These are phyloP conservation scores for Halcyon malimbica DNA, from an alignment of 2,113 vertebrate genomes.

Conservation along the genomic window DNA sequence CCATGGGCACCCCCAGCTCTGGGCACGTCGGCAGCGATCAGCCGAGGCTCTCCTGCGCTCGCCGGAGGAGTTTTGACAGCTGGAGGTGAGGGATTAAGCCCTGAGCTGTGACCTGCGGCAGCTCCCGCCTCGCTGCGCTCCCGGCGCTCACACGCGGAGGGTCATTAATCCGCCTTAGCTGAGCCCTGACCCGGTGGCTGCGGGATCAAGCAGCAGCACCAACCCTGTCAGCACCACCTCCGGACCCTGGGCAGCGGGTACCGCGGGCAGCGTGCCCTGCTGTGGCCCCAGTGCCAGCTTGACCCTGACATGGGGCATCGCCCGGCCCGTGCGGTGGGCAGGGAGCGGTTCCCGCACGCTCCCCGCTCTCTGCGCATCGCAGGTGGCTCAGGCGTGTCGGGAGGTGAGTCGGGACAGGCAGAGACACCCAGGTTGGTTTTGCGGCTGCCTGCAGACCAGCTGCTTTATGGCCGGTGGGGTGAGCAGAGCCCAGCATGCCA, in stretches of 20 bases:
- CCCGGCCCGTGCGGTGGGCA: fast-evolving
- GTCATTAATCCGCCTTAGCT: slow-evolving; percentile 26
- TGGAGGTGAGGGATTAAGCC: slow-evolving; percentile 43
- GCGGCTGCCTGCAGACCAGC: background rate
- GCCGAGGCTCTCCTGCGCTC: background rate
- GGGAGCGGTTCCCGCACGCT: fast-evolving
- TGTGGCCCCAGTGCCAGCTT: fast-evolving
- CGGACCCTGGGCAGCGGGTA: fast-evolving
- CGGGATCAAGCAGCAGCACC: background rate
- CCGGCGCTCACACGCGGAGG: background rate
- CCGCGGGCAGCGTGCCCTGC: background rate
- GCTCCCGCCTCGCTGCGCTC: background rate
- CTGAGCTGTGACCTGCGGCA: slow-evolving; percentile 2
- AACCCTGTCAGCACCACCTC: background rate
- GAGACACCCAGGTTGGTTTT: background rate
- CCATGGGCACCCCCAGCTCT: fast-evolving
- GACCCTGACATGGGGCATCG: fast-evolving
- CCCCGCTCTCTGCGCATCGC: fast-evolving
- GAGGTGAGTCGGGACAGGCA: background rate
- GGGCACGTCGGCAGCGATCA: background rate
- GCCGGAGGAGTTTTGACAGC: slow-evolving; percentile 6
- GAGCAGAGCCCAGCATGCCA: background rate
- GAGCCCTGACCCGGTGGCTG: background rate
- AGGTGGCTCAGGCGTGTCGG: fast-evolving
- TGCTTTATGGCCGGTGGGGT: fast-evolving